Percentiles rank a stretch among this genome's conserved stretches.
Conservation (phyloP, 2,797 vertebrate species). For the Anguilla anguilla region DNA sequence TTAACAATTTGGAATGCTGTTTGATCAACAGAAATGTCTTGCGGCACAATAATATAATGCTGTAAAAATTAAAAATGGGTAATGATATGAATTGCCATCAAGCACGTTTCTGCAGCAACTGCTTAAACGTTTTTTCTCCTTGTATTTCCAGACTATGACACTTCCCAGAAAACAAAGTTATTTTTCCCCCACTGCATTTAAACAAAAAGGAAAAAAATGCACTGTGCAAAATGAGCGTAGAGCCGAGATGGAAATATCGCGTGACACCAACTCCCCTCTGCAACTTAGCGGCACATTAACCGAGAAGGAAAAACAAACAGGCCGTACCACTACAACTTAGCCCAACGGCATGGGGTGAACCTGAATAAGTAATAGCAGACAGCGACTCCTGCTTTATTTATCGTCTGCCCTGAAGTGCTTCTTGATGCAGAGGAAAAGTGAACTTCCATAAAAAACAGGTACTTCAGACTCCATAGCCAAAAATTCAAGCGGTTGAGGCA, state of each 20-base stretch:
- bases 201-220: not conserved
- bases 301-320: not conserved
- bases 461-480: constrained; percentile 55
- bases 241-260: constrained; percentile 7
- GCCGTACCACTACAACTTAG: not conserved
- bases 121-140: not conserved
- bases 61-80: not conserved
- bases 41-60: not conserved
- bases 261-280: constrained; percentile 16
- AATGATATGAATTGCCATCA: not conserved
- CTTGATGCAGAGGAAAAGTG: constrained; percentile 39
- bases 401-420: constrained; percentile 8
- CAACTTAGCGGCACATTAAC: not conserved
- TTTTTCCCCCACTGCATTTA: not conserved
- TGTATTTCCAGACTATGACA: not conserved
- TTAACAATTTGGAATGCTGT: not conserved
- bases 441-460: constrained; percentile 56
- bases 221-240: constrained; percentile 32
- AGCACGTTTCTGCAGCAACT: not conserved
- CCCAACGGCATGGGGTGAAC: not conserved
- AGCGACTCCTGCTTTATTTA: constrained; percentile 21
- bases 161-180: not conserved
- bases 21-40: not conserved
- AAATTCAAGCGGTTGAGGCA: constrained; percentile 24
- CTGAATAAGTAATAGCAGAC: constrained; percentile 23